These are phyloP conservation scores for Calameuta pallipes DNA, from an alignment of 2,888 invertebrate genomes.

Conservation along the genomic window DNA sequence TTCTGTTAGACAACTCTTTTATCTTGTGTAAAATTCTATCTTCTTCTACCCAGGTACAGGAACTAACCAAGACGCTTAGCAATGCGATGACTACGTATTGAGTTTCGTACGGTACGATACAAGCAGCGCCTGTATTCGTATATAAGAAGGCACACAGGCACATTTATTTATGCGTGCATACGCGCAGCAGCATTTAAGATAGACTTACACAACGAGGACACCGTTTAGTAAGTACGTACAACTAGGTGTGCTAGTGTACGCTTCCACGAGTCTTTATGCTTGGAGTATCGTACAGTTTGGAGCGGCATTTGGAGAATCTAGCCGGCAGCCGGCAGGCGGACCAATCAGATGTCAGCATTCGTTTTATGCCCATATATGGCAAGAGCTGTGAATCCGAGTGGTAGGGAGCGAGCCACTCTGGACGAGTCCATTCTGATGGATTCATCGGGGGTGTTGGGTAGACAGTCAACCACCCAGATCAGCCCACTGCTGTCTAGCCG, in stretches of 20 bases:
- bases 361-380: constrained; percentile 88
- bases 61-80: neutral
- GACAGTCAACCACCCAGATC: neutral
- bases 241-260: constrained; percentile 47
- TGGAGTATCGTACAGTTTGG: constrained; percentile 58
- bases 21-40: neutral
- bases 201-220: constrained; percentile 22
- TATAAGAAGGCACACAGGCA: neutral
- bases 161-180: constrained; percentile 8
- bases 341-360: constrained; percentile 77
- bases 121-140: neutral
- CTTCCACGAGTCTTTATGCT: constrained; percentile 51
- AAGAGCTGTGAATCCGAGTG: constrained; percentile 73
- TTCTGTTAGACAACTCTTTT: neutral
- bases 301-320: constrained; percentile 67
- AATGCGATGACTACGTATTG: neutral
- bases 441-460: neutral
- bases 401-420: constrained; percentile 64
- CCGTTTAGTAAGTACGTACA: constrained; percentile 49
- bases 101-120: neutral
- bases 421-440: constrained; percentile 54
- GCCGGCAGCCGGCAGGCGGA: constrained; percentile 69
- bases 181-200: constrained; percentile 6
- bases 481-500: neutral
- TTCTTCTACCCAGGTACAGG: neutral